Evolutionary conservation across 2,113 vertebrate genomes (phyloP), one percentile per base, ranked within the genome.

Genomic region (Nymphicus hollandicus): DNA sequence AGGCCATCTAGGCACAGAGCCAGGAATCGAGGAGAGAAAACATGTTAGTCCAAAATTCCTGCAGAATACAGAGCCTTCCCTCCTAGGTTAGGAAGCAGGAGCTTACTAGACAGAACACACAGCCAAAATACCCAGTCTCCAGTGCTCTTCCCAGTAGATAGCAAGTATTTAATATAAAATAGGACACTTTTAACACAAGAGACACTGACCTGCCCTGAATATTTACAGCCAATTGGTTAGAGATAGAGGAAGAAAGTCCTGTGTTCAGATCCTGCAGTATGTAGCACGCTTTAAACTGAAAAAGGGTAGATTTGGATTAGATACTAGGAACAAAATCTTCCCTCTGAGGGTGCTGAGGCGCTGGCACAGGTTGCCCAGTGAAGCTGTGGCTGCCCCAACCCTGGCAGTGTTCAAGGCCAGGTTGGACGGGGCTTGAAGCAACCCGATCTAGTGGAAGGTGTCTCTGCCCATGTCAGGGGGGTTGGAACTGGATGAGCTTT

Each of bases 81-180:
- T 63, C 31, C 61, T 17, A 17, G 18, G 8, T 68, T 43, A 44
- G 61, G 28, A 69, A 56, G 50, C 43, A 41, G 39, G 43, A 74
- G 35, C 52, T 33, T 9, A 13, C 31, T 20, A 29, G 44, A 15
- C 23, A 77, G 50, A 46, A 16, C 13, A 28, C 4, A 3, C 23
- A n/a, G 46, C 23, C 53, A 41, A 47, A 63, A 66, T 11, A 19
- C 17, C 18, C 37, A 1, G 1, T 11, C 15, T 18, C 68, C 17
- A 6, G 29, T 2, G 10, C 33, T 44, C 1, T 27, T 52, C 49
- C 37, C 37, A 35, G 9, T 1, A 46, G 24, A 12, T 2, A 29
- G 16, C 31, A 35, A 15, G 11, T 23, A 74, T 20, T 65, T n/a
- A 10, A 76, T 12, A 17, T 18, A 91, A 80, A 74, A 28, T 7